Percentiles rank a stretch among this genome's conserved stretches.
These are phyloP conservation scores for Manis javanica DNA, from an alignment of 2,797 vertebrate species.

Conservation along the genomic window DNA sequence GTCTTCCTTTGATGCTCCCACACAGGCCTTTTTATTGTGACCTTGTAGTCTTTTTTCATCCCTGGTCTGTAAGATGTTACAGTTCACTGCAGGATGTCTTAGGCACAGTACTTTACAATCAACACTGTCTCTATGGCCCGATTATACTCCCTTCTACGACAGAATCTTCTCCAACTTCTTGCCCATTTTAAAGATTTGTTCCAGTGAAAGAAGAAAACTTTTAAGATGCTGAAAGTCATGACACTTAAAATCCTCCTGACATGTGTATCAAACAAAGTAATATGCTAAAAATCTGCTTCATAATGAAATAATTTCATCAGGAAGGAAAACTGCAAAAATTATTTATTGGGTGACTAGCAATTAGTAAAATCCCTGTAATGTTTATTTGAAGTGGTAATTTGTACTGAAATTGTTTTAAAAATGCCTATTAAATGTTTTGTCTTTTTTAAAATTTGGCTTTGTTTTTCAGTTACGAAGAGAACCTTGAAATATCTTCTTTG, in stretches of 20 bases:
- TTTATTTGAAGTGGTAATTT: constrained; percentile 57
- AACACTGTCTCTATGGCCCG: background rate
- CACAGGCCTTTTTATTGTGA: background rate
- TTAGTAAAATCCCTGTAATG: constrained; percentile 57
- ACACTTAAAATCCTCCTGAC: background rate
- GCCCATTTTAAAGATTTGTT: background rate
- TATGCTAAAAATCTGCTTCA: background rate
- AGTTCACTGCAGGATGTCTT: background rate
- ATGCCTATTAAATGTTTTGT: constrained; percentile 59
- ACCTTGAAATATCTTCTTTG: background rate
- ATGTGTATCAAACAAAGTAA: background rate
- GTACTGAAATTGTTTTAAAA: constrained; percentile 60
- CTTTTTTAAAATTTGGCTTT: constrained; percentile 9
- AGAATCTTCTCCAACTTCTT: background rate
- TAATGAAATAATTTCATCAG: background rate
- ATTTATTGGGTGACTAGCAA: constrained; percentile 50
- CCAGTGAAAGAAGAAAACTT: background rate
- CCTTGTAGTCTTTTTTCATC: background rate
- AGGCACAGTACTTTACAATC: background rate
- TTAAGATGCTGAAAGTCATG: constrained; percentile 20
- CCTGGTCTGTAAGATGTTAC: background rate
- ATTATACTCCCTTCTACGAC: background rate
- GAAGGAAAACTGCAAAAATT: constrained; percentile 46
- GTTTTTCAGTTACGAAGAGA: constrained; percentile 45
- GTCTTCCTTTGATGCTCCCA: background rate